phyloP scores from a whole-genome alignment of 2,113 vertebrate genomes.

The Chelonoidis abingdonii region DNA sequence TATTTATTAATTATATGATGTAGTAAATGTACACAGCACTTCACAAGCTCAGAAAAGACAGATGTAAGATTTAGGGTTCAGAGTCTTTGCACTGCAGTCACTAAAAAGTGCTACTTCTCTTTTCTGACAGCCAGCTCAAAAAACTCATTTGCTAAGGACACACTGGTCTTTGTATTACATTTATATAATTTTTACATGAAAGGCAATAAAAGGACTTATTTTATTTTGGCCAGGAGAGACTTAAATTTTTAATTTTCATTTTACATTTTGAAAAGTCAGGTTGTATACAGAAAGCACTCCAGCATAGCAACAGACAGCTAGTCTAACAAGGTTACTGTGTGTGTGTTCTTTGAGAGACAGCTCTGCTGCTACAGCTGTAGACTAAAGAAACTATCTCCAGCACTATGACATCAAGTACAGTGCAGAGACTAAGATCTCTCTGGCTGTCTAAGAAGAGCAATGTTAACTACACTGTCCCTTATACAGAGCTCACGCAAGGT shows the following conservation, averaged over 20 bases:
- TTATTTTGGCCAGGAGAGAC: background rate
- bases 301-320: background rate
- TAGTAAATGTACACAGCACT: background rate
- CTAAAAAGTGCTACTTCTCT: background rate
- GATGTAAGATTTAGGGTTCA: background rate
- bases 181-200: background rate
- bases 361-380: background rate
- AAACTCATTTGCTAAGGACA: background rate
- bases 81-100: background rate
- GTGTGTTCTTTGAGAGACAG: background rate
- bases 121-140: background rate
- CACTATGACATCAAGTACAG: background rate
- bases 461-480: background rate
- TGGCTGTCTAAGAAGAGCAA: background rate
- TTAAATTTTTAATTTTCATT: background rate
- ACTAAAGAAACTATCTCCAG: background rate
- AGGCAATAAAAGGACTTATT: background rate
- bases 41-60: background rate
- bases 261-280: background rate
- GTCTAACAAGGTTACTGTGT: background rate
- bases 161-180: background rate
- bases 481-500: background rate
- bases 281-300: accelerated
- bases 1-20: background rate
- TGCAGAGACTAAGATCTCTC: background rate